These are phyloP conservation scores for Scartelaos histophorus DNA, from an alignment of 2,113 vertebrate species.

Conservation along the genomic window DNA sequence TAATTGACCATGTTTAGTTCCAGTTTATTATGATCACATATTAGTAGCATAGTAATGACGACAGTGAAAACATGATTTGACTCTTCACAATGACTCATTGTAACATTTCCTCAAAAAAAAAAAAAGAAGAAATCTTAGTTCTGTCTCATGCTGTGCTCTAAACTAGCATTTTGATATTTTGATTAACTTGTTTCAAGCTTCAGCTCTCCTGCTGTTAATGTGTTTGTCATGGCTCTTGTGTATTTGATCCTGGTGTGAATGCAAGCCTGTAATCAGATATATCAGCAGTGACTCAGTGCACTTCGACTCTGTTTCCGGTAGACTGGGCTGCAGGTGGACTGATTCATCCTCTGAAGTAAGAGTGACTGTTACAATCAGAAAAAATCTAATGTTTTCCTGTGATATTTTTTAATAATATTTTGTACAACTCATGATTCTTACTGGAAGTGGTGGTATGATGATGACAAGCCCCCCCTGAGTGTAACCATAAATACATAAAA, in stretches of 20 bases:
- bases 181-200: neutral
- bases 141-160: neutral
- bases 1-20: no score
- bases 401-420: constrained; percentile 6
- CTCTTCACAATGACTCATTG: neutral
- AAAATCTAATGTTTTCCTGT: neutral
- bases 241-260: neutral
- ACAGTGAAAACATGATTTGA: neutral
- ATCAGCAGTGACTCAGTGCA: constrained; percentile 31
- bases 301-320: constrained; percentile 32
- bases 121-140: neutral
- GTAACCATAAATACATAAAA: neutral
- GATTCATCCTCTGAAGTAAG: constrained; percentile 35
- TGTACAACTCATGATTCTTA: neutral
- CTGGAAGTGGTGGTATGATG: neutral
- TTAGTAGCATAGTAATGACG: neutral
- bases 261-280: neutral
- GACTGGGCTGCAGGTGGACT: constrained; percentile 6
- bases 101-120: no score
- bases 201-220: neutral
- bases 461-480: neutral
- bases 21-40: neutral
- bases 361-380: constrained; percentile 21
- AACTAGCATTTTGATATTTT: neutral
- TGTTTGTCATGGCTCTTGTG: neutral